phyloP scores from a whole-genome alignment of 2,888 invertebrate species.

The Subacronicta megacephala region DNA sequence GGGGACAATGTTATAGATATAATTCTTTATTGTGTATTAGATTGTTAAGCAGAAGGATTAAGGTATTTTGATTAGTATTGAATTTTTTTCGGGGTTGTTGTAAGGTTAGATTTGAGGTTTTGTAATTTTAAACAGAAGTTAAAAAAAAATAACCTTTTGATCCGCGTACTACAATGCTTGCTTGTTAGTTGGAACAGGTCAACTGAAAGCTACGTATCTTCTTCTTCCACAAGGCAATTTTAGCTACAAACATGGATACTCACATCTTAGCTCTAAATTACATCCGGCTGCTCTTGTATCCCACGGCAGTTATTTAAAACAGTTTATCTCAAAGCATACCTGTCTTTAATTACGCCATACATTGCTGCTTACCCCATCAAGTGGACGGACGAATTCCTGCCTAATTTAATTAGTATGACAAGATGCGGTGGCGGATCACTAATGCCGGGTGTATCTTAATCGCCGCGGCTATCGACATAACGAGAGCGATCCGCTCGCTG shows the following conservation, averaged over 20 bases:
- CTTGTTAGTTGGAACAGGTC: too few relatives aligned
- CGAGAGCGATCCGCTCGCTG: slow-evolving; percentile 45
- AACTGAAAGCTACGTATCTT: too few relatives aligned
- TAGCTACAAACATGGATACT: too few relatives aligned
- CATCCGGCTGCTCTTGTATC: slow-evolving; percentile 1
- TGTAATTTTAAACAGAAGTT: too few relatives aligned
- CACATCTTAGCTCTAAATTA: neutral
- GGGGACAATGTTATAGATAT: slow-evolving; percentile 16
- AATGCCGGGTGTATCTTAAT: slow-evolving; percentile 71
- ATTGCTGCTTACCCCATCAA: slow-evolving; percentile 35
- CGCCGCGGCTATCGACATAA: slow-evolving; percentile 74
- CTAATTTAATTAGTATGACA: slow-evolving; percentile 41
- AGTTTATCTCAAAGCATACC: slow-evolving; percentile 2
- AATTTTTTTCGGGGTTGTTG: too few relatives aligned
- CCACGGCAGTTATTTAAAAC: neutral
- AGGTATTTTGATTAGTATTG: neutral
- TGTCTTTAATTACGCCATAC: slow-evolving; percentile 28
- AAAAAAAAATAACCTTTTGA: too few relatives aligned
- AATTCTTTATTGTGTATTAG: slow-evolving; percentile 16
- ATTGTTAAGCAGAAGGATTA: neutral
- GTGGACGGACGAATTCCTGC: slow-evolving; percentile 28
- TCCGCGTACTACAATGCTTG: too few relatives aligned
- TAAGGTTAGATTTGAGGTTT: too few relatives aligned
- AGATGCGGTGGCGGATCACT: slow-evolving; percentile 54
- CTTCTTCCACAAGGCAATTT: too few relatives aligned